These are phyloP conservation scores for Cotesia vestalis DNA, from an alignment of 1,140 invertebrate species.

Conservation along the genomic window DNA sequence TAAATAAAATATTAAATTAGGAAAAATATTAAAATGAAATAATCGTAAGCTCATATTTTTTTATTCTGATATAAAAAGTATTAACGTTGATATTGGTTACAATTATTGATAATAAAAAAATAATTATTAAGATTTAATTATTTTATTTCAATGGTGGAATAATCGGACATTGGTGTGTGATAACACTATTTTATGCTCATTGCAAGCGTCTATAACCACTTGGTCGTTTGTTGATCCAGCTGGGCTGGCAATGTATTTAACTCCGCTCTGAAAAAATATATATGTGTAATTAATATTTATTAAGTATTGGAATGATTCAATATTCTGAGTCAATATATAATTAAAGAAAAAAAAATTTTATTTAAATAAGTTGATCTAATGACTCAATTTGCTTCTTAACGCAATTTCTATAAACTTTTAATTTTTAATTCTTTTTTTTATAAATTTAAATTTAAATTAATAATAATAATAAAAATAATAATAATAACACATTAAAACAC, in stretches of 20 bases:
- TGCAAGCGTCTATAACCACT: conserved; percentile 90
- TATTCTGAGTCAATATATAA: too few relatives aligned
- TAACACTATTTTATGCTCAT: conserved; percentile 89
- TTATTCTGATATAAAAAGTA: too few relatives aligned
- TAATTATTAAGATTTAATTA: background rate
- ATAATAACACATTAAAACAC: too few relatives aligned
- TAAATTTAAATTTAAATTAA: too few relatives aligned
- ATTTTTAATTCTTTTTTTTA: too few relatives aligned
- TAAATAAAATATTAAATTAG: background rate
- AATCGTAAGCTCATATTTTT: too few relatives aligned
- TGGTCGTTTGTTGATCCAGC: conserved; percentile 93
- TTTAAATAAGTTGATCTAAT: too few relatives aligned
- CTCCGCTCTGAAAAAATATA: conserved; percentile 82
- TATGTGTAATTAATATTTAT: background rate
- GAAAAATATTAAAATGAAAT: background rate
- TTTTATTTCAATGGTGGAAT: conserved; percentile 87
- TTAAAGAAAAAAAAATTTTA: too few relatives aligned
- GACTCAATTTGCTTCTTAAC: too few relatives aligned
- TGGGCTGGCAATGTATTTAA: conserved; percentile 91
- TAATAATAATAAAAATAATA: too few relatives aligned
- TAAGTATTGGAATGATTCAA: conserved; percentile 3
- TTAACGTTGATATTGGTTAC: background rate
- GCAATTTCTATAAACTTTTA: too few relatives aligned
- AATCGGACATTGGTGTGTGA: conserved; percentile 91
- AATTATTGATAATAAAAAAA: background rate